These are phyloP conservation scores for Sisyra nigra DNA, from an alignment of 2,888 invertebrate genomes.

Conservation along the genomic window DNA sequence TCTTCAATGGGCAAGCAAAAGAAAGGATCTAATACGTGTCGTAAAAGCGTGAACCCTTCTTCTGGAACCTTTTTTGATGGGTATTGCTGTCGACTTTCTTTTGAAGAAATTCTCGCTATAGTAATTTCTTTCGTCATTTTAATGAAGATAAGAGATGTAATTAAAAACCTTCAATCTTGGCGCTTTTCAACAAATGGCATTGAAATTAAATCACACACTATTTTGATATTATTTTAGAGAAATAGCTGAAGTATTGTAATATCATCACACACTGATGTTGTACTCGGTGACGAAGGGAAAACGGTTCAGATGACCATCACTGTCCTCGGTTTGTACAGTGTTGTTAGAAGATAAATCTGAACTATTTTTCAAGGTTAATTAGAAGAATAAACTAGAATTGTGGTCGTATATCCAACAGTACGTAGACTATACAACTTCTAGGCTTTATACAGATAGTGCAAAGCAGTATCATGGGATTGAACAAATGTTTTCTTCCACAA, in stretches of 20 bases:
- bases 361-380: conserved; percentile 8
- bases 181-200: conserved; percentile 1
- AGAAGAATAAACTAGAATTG: conserved; percentile 10
- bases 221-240: conserved; percentile 12
- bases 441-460: conserved; percentile 11
- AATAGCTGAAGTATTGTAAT: conserved; percentile 11
- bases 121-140: background rate
- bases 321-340: conserved; percentile 11
- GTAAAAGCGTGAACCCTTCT: conserved; percentile 8
- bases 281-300: conserved; percentile 11
- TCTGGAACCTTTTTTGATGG: conserved; percentile 11
- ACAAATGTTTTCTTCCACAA: background rate
- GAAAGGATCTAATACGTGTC: conserved; percentile 1
- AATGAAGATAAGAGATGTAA: background rate
- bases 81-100: conserved; percentile 6
- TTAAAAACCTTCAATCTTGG: conserved; percentile 1
- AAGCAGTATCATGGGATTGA: conserved; percentile 10
- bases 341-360: conserved; percentile 13
- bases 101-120: conserved; percentile 8
- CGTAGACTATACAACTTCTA: conserved; percentile 9
- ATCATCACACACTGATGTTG: conserved; percentile 8
- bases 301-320: conserved; percentile 12
- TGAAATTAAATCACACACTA: conserved; percentile 8
- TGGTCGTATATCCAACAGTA: conserved; percentile 12
- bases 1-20: too few species aligned